Evolutionary conservation across 2,797 vertebrate genomes (phyloP).

Genomic region (Novumbra hubbsi): DNA sequence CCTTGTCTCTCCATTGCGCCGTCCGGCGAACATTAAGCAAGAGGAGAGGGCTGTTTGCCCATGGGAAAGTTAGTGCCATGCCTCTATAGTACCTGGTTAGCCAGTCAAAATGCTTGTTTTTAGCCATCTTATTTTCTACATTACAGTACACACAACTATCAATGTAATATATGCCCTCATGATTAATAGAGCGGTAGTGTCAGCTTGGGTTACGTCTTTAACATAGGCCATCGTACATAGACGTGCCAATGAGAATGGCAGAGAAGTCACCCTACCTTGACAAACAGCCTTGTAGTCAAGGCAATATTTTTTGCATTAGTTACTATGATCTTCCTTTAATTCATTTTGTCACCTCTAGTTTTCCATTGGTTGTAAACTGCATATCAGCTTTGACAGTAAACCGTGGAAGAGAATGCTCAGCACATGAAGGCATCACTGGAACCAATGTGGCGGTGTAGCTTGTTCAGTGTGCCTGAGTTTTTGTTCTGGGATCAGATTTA

Average conservation of each 20-base stretch:
- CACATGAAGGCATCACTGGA: slow-evolving; percentile 33
- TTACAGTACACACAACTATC: slow-evolving; percentile 25
- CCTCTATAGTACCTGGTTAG: slow-evolving; percentile 12
- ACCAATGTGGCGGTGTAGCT: slow-evolving; percentile 21
- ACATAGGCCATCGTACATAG: slow-evolving; percentile 14
- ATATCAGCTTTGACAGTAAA: neutral
- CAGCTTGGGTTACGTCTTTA: slow-evolving; percentile 15
- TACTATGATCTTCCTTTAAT: slow-evolving; percentile 44
- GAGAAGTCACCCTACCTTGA: slow-evolving; percentile 5
- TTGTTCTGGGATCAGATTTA: neutral
- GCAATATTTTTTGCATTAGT: slow-evolving; percentile 32
- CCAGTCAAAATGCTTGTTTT: slow-evolving; percentile 38
- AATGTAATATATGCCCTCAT: neutral
- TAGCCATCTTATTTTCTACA: slow-evolving; percentile 38
- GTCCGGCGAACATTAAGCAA: slow-evolving; percentile 11
- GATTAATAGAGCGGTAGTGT: slow-evolving; percentile 20
- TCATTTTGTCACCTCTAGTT: slow-evolving; percentile 27
- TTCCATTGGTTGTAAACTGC: slow-evolving; percentile 29
- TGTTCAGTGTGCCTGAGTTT: slow-evolving; percentile 1
- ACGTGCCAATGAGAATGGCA: neutral
- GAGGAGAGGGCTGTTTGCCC: slow-evolving; percentile 18
- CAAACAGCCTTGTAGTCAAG: slow-evolving; percentile 42
- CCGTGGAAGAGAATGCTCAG: slow-evolving; percentile 22
- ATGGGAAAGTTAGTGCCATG: slow-evolving; percentile 13
- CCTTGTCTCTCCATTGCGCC: slow-evolving; percentile 9